Conservation (phyloP, 1,140 invertebrate species). For the Aporrectodea caliginosa region DNA sequence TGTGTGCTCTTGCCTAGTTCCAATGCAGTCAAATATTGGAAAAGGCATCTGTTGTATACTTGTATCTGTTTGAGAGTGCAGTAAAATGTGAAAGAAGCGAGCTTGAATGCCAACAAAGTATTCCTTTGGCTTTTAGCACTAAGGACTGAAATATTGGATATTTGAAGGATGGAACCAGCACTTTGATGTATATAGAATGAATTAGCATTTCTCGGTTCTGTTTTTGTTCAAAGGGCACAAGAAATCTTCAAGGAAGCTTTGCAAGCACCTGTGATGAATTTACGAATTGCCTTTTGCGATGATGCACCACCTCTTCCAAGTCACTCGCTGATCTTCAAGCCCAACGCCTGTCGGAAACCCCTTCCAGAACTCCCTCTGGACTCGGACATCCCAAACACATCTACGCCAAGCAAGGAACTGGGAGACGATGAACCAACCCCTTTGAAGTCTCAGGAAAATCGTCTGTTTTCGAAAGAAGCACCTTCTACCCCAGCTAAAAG, state of each 20-base stretch:
- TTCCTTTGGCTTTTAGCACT: too few relatives aligned
- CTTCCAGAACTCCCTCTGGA: background rate
- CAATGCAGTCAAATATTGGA: too few relatives aligned
- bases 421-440: background rate
- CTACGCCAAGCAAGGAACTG: conserved; percentile 12
- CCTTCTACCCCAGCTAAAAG: background rate
- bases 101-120: too few relatives aligned
- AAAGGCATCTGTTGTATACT: too few relatives aligned
- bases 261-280: background rate
- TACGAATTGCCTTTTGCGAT: background rate
- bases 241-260: conserved; percentile 15
- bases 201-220: too few relatives aligned
- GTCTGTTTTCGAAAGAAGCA: background rate
- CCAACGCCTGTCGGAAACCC: background rate
- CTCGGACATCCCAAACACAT: conserved; percentile 4
- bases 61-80: too few relatives aligned
- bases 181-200: too few relatives aligned
- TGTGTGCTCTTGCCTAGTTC: too few relatives aligned
- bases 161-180: too few relatives aligned
- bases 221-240: conserved; percentile 9
- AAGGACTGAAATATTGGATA: too few relatives aligned
- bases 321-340: background rate
- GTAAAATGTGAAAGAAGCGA: too few relatives aligned
- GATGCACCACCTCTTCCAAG: background rate
- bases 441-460: background rate